Conservation (phyloP, 2,888 invertebrate species). For the Heliconius aoede region DNA sequence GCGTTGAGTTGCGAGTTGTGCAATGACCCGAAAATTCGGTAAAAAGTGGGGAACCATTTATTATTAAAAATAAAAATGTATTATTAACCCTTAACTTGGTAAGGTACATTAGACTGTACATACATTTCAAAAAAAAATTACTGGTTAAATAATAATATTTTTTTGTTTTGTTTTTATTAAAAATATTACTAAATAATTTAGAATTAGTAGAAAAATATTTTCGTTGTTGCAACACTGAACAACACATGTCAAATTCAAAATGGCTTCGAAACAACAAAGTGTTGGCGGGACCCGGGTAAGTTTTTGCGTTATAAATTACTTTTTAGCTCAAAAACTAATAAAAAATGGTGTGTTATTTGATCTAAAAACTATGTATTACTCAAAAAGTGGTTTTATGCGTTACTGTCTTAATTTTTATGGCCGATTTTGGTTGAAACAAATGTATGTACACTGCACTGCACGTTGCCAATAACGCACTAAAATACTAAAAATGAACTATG, state of each 20-base stretch:
- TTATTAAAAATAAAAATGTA: too few relatives aligned
- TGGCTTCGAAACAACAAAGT: constrained; percentile 32
- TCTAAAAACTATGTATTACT: constrained; percentile 35
- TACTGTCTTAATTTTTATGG: constrained; percentile 19
- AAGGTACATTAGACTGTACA: constrained; percentile 23
- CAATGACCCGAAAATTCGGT: too few relatives aligned
- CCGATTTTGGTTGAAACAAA: constrained; percentile 31
- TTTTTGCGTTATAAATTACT: constrained; percentile 29
- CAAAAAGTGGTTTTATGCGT: constrained; percentile 34
- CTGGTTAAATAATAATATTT: constrained; percentile 35
- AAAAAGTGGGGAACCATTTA: too few relatives aligned
- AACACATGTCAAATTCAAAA: constrained; percentile 32
- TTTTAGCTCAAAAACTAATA: constrained; percentile 30
- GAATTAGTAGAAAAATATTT: constrained; percentile 5
- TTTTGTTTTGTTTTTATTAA: constrained; percentile 30
- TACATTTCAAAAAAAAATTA: constrained; percentile 38
- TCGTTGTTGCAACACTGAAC: constrained; percentile 5
- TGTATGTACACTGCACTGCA: constrained; percentile 37
- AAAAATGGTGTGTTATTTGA: constrained; percentile 31
- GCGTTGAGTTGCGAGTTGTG: too few relatives aligned
- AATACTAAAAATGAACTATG: not conserved
- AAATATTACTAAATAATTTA: constrained; percentile 9
- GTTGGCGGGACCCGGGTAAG: constrained; percentile 33
- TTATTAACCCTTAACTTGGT: not conserved
- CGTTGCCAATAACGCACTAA: constrained; percentile 19